Conservation (phyloP, 1,140 invertebrate genomes). For the Trinorchestia longiramus region DNA sequence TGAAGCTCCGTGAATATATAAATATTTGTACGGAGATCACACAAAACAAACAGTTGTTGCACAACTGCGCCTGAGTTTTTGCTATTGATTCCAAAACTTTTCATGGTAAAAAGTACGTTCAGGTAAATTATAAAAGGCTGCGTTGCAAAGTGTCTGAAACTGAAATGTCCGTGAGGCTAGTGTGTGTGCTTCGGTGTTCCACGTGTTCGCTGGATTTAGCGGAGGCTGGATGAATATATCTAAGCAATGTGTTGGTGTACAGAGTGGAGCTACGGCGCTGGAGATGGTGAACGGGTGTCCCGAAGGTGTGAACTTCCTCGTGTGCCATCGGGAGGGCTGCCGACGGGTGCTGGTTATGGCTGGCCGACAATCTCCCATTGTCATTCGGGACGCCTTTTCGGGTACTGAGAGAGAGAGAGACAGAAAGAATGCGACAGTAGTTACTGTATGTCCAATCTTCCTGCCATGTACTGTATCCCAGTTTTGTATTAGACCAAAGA, state of each 20-base stretch:
- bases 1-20: no score
- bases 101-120: no score
- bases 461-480: neutral
- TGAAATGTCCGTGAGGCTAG: no score
- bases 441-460: neutral
- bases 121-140: no score
- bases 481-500: neutral
- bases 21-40: no score
- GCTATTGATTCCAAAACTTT: no score
- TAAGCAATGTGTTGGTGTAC: neutral
- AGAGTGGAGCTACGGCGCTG: conserved; percentile 58
- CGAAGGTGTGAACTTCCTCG: conserved; percentile 59
- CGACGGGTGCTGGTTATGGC: conserved; percentile 62
- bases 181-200: no score
- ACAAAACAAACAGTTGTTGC: no score
- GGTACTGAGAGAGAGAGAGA: conserved; percentile 37
- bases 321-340: conserved; percentile 61
- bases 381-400: conserved; percentile 65
- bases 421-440: neutral
- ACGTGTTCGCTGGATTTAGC: neutral
- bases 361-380: conserved; percentile 62
- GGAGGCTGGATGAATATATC: no score
- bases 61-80: no score
- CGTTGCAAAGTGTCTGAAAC: no score
- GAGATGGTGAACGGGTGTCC: conserved; percentile 60